Evolutionary conservation across 2,888 invertebrate genomes (phyloP).

Genomic region (Phania funesta): DNA sequence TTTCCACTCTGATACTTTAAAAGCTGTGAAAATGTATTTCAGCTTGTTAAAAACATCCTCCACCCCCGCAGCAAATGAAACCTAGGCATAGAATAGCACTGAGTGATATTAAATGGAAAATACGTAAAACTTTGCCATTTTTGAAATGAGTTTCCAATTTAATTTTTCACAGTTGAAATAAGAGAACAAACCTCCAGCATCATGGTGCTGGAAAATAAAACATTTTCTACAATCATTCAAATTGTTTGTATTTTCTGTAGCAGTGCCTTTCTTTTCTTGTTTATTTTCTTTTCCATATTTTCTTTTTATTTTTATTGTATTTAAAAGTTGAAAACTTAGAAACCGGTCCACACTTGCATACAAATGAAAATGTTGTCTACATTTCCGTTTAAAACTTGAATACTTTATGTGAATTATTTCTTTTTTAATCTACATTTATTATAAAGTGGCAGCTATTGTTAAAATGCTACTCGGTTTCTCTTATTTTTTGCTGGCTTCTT

Average conservation of each 20-base stretch:
- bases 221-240: background rate
- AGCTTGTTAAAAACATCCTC: too few species aligned
- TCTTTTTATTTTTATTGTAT: background rate
- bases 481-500: background rate
- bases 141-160: background rate
- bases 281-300: background rate
- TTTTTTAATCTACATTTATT: slow-evolving; percentile 2
- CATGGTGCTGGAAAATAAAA: background rate
- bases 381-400: slow-evolving; percentile 17
- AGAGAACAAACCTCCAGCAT: background rate
- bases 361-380: slow-evolving; percentile 24
- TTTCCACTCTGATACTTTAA: too few species aligned
- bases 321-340: slow-evolving; percentile 9
- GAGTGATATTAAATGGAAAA: too few species aligned
- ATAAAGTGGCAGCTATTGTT: slow-evolving; percentile 12
- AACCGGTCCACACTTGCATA: background rate
- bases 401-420: background rate
- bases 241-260: background rate
- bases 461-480: background rate
- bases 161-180: background rate
- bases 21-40: too few species aligned
- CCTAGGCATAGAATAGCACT: too few species aligned
- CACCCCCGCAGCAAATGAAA: too few species aligned
- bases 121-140: background rate
- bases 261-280: too few species aligned